Evolutionary conservation across 2,888 invertebrate species (phyloP).

Genomic region (Seira musarum): DNA sequence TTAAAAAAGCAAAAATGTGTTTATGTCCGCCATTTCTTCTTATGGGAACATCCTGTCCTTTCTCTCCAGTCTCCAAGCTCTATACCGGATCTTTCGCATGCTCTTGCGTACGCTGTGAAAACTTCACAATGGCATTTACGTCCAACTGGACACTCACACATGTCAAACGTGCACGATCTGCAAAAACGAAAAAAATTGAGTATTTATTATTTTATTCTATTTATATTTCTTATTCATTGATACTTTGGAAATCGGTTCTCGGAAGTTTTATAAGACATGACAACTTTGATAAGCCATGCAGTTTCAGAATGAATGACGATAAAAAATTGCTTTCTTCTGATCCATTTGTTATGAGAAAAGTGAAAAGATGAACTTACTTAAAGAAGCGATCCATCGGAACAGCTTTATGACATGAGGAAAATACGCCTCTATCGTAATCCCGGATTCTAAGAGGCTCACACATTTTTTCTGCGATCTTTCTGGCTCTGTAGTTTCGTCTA

Average conservation of each 20-base stretch:
- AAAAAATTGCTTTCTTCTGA: too few relatives aligned
- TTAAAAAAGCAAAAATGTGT: too few relatives aligned
- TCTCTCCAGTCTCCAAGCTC: slow-evolving; percentile 81
- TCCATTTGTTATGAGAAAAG: slow-evolving; percentile 21
- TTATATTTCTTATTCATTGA: background rate
- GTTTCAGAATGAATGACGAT: too few relatives aligned
- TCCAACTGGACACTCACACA: slow-evolving; percentile 87
- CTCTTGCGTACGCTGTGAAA: slow-evolving; percentile 89
- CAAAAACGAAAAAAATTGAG: slow-evolving; percentile 54
- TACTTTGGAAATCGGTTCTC: too few relatives aligned
- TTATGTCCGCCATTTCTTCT: slow-evolving; percentile 65
- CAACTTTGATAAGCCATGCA: too few relatives aligned
- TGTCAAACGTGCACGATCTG: slow-evolving; percentile 86
- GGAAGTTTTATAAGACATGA: too few relatives aligned
- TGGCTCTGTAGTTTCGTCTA: slow-evolving; percentile 66
- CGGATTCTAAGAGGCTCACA: slow-evolving; percentile 75
- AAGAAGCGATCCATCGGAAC: slow-evolving; percentile 88
- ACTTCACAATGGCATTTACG: slow-evolving; percentile 89
- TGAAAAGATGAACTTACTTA: slow-evolving; percentile 75
- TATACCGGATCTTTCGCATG: slow-evolving; percentile 86
- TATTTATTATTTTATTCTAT: slow-evolving; percentile 1
- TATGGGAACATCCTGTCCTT: slow-evolving; percentile 77
- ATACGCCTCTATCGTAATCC: slow-evolving; percentile 72
- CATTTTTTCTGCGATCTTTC: slow-evolving; percentile 72
- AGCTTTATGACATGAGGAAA: slow-evolving; percentile 84